Conservation (phyloP, 35 echinoderm and acorn worm species). For the Lytechinus pictus region DNA sequence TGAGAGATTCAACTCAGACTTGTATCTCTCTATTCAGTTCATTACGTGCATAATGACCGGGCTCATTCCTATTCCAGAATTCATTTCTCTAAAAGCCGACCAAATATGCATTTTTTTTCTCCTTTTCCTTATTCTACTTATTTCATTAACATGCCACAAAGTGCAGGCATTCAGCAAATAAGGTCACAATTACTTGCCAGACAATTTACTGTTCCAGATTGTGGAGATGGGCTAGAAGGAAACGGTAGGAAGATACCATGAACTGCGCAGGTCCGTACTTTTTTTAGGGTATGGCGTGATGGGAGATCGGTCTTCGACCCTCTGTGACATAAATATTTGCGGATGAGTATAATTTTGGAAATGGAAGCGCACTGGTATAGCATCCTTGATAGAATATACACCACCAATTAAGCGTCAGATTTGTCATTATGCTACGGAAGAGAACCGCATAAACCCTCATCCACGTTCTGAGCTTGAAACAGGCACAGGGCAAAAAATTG, state of each 20-base stretch:
- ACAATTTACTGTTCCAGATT: constrained; percentile 20
- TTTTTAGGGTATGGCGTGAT: not conserved
- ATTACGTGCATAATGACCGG: constrained; percentile 1
- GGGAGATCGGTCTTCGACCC: not conserved
- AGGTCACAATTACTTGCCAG: constrained; percentile 33
- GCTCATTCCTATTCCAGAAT: not conserved
- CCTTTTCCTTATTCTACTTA: not conserved
- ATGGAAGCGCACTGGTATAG: not conserved
- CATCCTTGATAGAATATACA: constrained; percentile 21
- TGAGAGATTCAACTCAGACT: not conserved
- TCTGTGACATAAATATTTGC: constrained; percentile 23
- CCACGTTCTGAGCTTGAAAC: not conserved
- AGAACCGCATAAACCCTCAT: not conserved
- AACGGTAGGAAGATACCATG: not conserved
- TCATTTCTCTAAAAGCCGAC: not conserved
- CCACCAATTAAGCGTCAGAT: constrained; percentile 27
- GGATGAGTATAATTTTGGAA: constrained; percentile 8
- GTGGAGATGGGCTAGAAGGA: not conserved
- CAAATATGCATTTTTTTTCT: not conserved
- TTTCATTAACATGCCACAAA: constrained; percentile 12
- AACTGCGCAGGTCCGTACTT: not conserved
- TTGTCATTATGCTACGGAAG: constrained; percentile 33
- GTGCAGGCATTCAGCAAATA: constrained; percentile 23
- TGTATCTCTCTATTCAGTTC: not conserved
- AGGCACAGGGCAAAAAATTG: constrained; percentile 4